Evolutionary conservation across 2,888 invertebrate species (phyloP).

Genomic region (Julus scanicus): DNA sequence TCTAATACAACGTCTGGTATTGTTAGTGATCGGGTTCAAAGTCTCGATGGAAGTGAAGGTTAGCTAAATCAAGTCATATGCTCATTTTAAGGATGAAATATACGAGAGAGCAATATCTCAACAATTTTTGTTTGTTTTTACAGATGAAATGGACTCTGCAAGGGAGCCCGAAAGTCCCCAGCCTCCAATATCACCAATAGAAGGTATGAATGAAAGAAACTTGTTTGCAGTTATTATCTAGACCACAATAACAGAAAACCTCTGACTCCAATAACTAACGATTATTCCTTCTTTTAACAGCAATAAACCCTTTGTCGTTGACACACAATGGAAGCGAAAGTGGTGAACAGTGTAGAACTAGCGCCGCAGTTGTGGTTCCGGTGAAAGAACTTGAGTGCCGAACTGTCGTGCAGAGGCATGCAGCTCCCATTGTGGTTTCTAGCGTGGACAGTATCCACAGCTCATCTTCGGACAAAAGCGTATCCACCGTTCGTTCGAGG

Average conservation of each 20-base stretch:
- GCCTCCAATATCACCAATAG: slow-evolving; percentile 75
- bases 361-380: background rate
- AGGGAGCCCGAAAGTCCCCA: slow-evolving; percentile 57
- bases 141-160: slow-evolving; percentile 53
- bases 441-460: slow-evolving; percentile 61
- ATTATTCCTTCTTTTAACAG: background rate
- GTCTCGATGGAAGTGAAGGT: slow-evolving; percentile 85
- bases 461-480: slow-evolving; percentile 61
- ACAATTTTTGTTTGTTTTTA: background rate
- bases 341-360: background rate
- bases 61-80: slow-evolving; percentile 55
- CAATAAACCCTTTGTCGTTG: slow-evolving; percentile 18
- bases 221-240: background rate
- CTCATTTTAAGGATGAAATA: too few relatives aligned
- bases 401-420: background rate
- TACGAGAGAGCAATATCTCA: background rate
- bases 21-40: slow-evolving; percentile 93
- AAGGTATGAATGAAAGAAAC: slow-evolving; percentile 42
- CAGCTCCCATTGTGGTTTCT: background rate
- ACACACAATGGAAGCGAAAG: background rate
- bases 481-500: slow-evolving; percentile 61
- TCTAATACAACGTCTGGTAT: slow-evolving; percentile 98
- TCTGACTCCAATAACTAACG: background rate
- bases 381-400: background rate
- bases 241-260: background rate